Evolutionary conservation across 2,113 vertebrate genomes (phyloP).

Genomic region (Actenoides hombroni): DNA sequence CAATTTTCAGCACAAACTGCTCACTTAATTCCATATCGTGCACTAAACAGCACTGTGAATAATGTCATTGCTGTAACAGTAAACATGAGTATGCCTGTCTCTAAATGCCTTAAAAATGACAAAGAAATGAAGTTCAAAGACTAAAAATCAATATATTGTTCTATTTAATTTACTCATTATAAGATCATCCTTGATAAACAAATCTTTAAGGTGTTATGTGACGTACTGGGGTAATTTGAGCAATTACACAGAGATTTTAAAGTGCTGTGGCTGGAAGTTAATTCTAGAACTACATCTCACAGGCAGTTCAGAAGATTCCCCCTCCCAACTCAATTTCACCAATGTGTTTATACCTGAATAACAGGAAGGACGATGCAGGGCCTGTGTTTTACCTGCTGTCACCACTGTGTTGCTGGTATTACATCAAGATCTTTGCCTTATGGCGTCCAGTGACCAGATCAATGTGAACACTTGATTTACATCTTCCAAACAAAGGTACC

Average conservation of each 20-base stretch:
- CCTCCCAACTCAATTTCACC: neutral
- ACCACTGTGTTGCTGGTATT: neutral
- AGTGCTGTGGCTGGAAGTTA: neutral
- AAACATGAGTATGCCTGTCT: neutral
- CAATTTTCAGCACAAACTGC: neutral
- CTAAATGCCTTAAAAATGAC: constrained; percentile 21
- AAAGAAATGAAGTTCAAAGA: neutral
- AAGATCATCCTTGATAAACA: neutral
- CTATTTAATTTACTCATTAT: constrained; percentile 8
- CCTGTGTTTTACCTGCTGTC: neutral
- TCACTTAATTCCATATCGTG: neutral
- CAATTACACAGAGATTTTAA: constrained; percentile 9
- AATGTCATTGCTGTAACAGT: neutral
- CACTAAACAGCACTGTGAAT: neutral
- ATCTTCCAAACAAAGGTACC: neutral
- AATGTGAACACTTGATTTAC: neutral
- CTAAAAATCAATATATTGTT: constrained; percentile 51
- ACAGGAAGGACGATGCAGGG: neutral
- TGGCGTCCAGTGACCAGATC: neutral
- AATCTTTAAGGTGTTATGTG: neutral
- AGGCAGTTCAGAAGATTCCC: neutral
- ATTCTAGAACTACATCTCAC: neutral
- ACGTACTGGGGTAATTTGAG: neutral
- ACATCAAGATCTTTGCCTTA: neutral
- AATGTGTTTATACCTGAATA: neutral